Evolutionary conservation across 92 coral and sea anemone species (phyloP), one percentile per base, ranked within the genome.

Genomic region (Umimayanthus chanpuru): DNA sequence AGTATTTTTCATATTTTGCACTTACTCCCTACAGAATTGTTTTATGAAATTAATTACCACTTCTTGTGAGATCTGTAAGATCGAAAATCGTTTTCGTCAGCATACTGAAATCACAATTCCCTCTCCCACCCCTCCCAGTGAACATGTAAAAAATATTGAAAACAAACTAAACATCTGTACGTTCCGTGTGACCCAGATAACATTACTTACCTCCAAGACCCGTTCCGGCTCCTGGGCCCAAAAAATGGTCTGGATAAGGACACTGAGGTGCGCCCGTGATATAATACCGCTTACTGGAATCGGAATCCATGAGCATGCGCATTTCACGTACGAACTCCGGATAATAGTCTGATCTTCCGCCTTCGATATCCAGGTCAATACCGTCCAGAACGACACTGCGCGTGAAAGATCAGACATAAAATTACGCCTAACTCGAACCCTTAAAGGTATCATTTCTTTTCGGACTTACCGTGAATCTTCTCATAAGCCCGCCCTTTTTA

Each of bases 211-310:
- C 81, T 25, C 67, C 41, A 53, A 41, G 85, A 92, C 96, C 98
- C 28, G 98, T 61, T 44, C 94, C 93, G 2, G 91, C 83, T 39
- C 90, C 91, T 8, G 98, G 98, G 23, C 98, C 98, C 76, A 95
- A 53, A 91, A 82, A 80, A 61, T 93, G 92, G 38, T 95, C 98
- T 12, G 98, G 98, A 65, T 73, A 95, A 44, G 94, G 92, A 28
- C 98, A 95, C 65, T 95, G 96, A 6, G 98, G 98, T 7, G 98
- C 93, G 38, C 93, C 96, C n/a, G 98, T 95, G 74, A 95, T 89
- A 82, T 93, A 87, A 66, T 93, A 95, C 53, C 53, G 87, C 81
- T 90, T 92, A 29, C 88, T 85, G 32, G 73, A 82, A 44, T 95
- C 98, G 53, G 94, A 88, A 43, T 95, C 93, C 98, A 95, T 95